Conservation (phyloP, 2,888 invertebrate species). For the Proisotoma minuta region DNA sequence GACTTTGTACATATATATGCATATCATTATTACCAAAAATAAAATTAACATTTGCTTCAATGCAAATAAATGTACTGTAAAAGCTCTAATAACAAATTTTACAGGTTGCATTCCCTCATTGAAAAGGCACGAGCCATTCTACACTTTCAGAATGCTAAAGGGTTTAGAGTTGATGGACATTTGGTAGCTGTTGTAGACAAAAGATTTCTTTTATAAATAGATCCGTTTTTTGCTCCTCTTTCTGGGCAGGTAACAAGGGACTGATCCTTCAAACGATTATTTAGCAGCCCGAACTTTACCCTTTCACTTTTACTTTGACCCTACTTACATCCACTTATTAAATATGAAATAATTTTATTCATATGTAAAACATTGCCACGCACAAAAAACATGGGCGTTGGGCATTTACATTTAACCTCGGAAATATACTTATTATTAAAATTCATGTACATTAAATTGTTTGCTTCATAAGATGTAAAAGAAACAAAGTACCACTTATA, state of each 20-base stretch:
- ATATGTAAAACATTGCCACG: not conserved
- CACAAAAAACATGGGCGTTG: too few species aligned
- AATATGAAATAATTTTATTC: slow-evolving; percentile 5
- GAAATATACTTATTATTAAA: too few species aligned
- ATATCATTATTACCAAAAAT: too few species aligned
- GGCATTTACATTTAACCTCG: too few species aligned
- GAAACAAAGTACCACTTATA: too few species aligned
- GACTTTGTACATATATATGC: not conserved
- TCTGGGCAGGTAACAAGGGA: not conserved
- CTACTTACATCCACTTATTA: too few species aligned
- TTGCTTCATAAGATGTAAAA: too few species aligned
- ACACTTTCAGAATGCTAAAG: not conserved
- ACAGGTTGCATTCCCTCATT: not conserved
- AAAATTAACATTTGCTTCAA: not conserved
- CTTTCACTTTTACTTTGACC: slow-evolving; percentile 9
- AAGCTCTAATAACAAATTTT: not conserved
- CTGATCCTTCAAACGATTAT: not conserved
- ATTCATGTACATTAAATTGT: too few species aligned
- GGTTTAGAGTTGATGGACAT: not conserved
- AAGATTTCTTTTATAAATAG: not conserved
- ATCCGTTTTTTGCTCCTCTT: not conserved
- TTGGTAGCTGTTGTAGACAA: too few species aligned
- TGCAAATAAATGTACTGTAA: not conserved
- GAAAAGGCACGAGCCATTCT: slow-evolving; percentile 1
- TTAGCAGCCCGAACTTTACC: slow-evolving; percentile 6